These are phyloP conservation scores for Trichogramma pretiosum DNA, from an alignment of 1,140 invertebrate species.

Conservation along the genomic window DNA sequence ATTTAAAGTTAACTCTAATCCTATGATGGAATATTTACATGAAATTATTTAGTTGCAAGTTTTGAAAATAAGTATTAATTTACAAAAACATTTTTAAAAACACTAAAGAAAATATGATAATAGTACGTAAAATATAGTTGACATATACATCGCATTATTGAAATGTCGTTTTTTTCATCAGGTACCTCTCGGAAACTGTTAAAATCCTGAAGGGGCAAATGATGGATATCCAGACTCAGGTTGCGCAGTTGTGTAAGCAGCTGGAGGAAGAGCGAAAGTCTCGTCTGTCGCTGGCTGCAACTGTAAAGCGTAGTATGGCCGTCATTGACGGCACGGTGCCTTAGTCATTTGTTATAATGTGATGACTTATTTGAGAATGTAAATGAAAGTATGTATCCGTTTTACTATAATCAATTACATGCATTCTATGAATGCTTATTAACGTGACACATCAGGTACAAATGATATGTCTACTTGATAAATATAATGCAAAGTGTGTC, in stretches of 20 bases:
- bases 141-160: slow-evolving; percentile 50
- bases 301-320: slow-evolving; percentile 39
- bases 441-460: too few relatives aligned
- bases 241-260: slow-evolving; percentile 39
- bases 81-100: too few relatives aligned
- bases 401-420: slow-evolving; percentile 5
- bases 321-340: slow-evolving; percentile 33
- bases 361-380: background rate
- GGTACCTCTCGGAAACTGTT: slow-evolving; percentile 61
- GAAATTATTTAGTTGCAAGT: too few relatives aligned
- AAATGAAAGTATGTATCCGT: too few relatives aligned
- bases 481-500: too few relatives aligned
- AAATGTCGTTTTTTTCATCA: slow-evolving; percentile 27
- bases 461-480: too few relatives aligned
- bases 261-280: slow-evolving; percentile 46
- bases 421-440: slow-evolving; percentile 8
- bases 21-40: too few relatives aligned
- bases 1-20: too few relatives aligned
- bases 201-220: slow-evolving; percentile 60
- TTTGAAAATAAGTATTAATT: too few relatives aligned
- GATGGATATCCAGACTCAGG: slow-evolving; percentile 48
- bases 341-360: slow-evolving; percentile 16
- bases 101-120: too few relatives aligned
- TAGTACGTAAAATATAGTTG: background rate
- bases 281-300: slow-evolving; percentile 40